phyloP scores from a whole-genome alignment of 1,140 invertebrate species.

The Papilio aristodemus region DNA sequence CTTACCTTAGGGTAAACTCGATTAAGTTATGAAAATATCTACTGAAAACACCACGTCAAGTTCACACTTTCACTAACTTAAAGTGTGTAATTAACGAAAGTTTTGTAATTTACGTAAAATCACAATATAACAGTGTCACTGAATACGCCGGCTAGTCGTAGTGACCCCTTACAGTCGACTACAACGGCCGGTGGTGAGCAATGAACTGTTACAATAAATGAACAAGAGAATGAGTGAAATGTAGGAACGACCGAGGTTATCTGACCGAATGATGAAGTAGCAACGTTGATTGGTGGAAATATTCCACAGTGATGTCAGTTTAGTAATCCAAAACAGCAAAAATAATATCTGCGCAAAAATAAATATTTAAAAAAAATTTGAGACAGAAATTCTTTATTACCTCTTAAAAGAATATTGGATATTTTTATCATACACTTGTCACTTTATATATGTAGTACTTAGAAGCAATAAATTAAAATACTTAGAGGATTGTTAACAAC shows the following conservation, averaged over 20 bases:
- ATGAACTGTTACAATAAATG: slow-evolving; percentile 42
- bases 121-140: slow-evolving; percentile 54
- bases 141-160: slow-evolving; percentile 64
- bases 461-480: no score
- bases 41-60: slow-evolving; percentile 47
- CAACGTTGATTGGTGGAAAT: slow-evolving; percentile 26
- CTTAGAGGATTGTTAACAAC: no score
- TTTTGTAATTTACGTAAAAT: slow-evolving; percentile 38
- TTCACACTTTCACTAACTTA: slow-evolving; percentile 61
- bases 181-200: slow-evolving; percentile 62
- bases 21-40: slow-evolving; percentile 56
- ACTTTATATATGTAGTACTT: no score
- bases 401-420: no score
- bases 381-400: no score
- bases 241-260: slow-evolving; percentile 18
- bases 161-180: slow-evolving; percentile 69
- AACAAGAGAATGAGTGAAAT: slow-evolving; percentile 25
- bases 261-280: slow-evolving; percentile 26
- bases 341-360: no score
- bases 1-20: slow-evolving; percentile 66
- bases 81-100: slow-evolving; percentile 37
- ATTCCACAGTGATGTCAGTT: slow-evolving; percentile 17
- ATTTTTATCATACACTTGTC: no score
- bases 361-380: no score
- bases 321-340: no score